Evolutionary conservation across 2,797 vertebrate genomes (phyloP).

Genomic region (Neopelma chrysocephalum): DNA sequence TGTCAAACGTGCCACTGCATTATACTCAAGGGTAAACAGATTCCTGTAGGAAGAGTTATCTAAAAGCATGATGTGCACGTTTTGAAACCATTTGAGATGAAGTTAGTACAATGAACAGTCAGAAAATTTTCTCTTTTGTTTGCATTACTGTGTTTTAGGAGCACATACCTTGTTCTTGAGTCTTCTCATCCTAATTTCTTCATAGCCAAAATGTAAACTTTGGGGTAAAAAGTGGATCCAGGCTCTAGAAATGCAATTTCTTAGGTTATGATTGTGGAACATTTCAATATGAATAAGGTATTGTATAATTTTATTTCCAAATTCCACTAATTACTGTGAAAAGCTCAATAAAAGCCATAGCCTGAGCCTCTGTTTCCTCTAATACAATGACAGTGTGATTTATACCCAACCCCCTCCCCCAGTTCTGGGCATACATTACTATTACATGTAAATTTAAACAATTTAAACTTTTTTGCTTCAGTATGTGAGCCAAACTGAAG

Average conservation of each 20-base stretch:
- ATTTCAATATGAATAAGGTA: not conserved
- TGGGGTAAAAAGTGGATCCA: not conserved
- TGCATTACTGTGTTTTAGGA: not conserved
- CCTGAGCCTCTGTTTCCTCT: not conserved
- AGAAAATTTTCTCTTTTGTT: not conserved
- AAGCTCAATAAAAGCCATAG: not conserved
- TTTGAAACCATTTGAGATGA: not conserved
- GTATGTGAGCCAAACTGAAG: not conserved
- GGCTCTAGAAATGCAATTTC: not conserved
- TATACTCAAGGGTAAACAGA: not conserved
- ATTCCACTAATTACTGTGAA: not conserved
- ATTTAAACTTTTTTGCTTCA: not conserved
- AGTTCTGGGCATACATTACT: not conserved
- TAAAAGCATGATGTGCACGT: not conserved
- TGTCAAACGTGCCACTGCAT: not conserved
- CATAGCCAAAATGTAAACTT: not conserved
- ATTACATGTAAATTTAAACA: not conserved
- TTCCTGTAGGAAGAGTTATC: not conserved
- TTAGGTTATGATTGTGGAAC: not conserved
- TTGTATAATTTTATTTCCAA: not conserved
- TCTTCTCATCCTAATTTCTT: not conserved
- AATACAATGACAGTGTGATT: not conserved
- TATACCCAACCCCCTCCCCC: not conserved
- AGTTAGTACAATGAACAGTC: not conserved
- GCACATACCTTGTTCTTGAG: not conserved